Evolutionary conservation across 2,113 vertebrate species (phyloP), one percentile per base, ranked within the genome.

Genomic region (Chaetodon trifascialis): DNA sequence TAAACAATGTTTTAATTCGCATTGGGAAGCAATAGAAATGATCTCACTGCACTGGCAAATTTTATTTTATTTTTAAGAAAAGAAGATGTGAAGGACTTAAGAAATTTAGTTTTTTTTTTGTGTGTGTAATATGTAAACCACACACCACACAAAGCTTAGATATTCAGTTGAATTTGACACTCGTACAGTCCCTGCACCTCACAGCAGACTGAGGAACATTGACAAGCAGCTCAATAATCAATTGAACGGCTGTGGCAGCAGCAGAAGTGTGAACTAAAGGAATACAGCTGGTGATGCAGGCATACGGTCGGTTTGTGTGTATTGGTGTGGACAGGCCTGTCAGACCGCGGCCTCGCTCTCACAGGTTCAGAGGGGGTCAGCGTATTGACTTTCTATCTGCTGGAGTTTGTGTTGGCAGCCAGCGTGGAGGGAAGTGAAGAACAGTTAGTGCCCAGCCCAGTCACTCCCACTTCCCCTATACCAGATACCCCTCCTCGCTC

Each of bases 381-480:
- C 0, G 63, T 82, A 85, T 91, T 86, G 87, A 89, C 88, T 88
- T 91, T 86, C 76, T 88, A 84, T 93, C 88, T 90, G 82, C 76
- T 67, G 69, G 73, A 84, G 86, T 86, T 89, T 83, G 79, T n/a
- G 44, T 76, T 90, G 82, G 81, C 79, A 82, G 79, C 65, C 77
- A 12, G 56, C 11, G 4, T 58, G 25, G 58, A 87, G 85, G 89
- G 88, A 94, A 92, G 89, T 89, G 84, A 91, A 81, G 87, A 91
- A 88, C 83, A 82, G 81, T 78, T 51, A 4, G 59, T 79, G 81
- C 62, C 89, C 85, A 38, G 67, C 89, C 79, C 83, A 66, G 66
- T 76, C 85, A 78, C 93, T 88, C 84, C 87, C 78, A 92, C 88
- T 88, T 90, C 91, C 92, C 90, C 76, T 86, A 79, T 76, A 83